These are phyloP conservation scores for Napeogenes inachia DNA, from an alignment of 2,888 invertebrate species.

Conservation along the genomic window DNA sequence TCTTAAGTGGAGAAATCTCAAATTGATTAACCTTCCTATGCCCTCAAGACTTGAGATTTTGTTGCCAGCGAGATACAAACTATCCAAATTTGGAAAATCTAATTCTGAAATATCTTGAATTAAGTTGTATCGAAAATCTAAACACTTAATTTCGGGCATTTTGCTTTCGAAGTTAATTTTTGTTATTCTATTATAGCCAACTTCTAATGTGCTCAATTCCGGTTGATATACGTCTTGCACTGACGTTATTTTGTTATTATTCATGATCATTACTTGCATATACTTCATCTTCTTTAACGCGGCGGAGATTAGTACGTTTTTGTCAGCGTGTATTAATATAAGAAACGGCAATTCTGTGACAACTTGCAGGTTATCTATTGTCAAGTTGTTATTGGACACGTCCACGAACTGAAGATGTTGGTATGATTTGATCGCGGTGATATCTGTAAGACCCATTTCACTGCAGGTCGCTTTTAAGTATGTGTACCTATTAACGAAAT, in stretches of 20 bases:
- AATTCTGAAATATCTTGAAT: constrained; percentile 63
- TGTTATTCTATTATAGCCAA: constrained; percentile 68
- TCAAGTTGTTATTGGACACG: constrained; percentile 74
- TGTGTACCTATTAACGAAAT: constrained; percentile 65
- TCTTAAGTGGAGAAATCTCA: constrained; percentile 84
- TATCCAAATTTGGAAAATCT: constrained; percentile 77
- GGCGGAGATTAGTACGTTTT: constrained; percentile 69
- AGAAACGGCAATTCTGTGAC: constrained; percentile 73
- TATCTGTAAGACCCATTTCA: constrained; percentile 70
- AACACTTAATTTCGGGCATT: constrained; percentile 64
- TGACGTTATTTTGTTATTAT: constrained; percentile 70
- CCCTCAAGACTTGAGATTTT: constrained; percentile 80
- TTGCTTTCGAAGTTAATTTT: constrained; percentile 45
- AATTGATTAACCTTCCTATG: constrained; percentile 75
- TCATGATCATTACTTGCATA: constrained; percentile 79
- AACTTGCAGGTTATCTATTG: constrained; percentile 63
- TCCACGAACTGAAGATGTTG: constrained; percentile 77
- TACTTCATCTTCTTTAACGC: constrained; percentile 72
- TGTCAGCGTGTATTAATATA: constrained; percentile 76
- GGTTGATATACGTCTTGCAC: constrained; percentile 75
- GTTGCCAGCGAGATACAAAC: constrained; percentile 86
- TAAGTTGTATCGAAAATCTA: constrained; percentile 75
- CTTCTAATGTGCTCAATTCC: constrained; percentile 74
- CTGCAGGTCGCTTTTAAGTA: constrained; percentile 76
- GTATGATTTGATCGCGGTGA: constrained; percentile 69